Evolutionary conservation across 2,888 invertebrate species (phyloP).

Genomic region (Brachyptera risi): DNA sequence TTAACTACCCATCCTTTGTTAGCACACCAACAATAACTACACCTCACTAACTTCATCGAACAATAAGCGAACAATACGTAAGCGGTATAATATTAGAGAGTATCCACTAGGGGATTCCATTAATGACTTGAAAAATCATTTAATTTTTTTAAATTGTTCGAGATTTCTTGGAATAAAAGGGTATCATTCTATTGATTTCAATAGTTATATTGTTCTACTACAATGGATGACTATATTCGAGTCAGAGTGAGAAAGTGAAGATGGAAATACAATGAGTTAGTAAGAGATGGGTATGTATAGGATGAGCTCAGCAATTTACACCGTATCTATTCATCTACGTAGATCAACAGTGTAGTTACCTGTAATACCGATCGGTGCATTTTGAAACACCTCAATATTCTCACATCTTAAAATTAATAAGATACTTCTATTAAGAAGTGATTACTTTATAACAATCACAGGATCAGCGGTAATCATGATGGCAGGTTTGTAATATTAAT

Average conservation of each 20-base stretch:
- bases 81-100: not conserved
- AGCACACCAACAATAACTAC: not conserved
- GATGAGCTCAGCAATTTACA: conserved; percentile 14
- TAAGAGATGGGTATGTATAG: conserved; percentile 3
- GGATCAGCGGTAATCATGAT: not conserved
- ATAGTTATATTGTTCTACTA: conserved; percentile 13
- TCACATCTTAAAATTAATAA: not conserved
- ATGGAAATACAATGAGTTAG: not conserved
- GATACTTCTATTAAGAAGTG: not conserved
- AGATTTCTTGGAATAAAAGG: conserved; percentile 13
- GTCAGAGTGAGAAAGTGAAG: conserved; percentile 6
- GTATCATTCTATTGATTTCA: conserved; percentile 12
- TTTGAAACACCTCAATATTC: not conserved
- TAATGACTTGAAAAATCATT: conserved; percentile 19
- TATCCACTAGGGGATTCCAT: conserved; percentile 1
- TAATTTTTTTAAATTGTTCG: conserved; percentile 14
- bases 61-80: not conserved
- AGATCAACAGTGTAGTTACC: no score
- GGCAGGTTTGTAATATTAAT: not conserved
- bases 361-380: no score
- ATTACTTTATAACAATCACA: not conserved
- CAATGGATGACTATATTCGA: conserved; percentile 15
- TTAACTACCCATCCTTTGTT: not conserved
- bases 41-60: not conserved
- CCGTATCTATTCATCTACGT: conserved; percentile 1